Conservation (phyloP, 2,888 invertebrate species). For the Cryptocephalus moraei region DNA sequence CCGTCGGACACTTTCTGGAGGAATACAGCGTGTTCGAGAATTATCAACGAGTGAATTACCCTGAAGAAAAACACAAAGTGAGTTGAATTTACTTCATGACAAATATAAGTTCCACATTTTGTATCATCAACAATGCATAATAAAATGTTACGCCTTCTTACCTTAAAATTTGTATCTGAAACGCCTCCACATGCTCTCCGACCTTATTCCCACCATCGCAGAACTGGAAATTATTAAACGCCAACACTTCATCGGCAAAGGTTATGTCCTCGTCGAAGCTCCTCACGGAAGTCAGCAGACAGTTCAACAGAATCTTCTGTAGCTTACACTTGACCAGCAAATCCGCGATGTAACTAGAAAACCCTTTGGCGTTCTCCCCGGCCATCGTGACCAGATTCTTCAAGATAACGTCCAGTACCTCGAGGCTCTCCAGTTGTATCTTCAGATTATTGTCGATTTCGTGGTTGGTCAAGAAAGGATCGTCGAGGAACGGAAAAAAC, state of each 20-base stretch:
- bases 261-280: slow-evolving; percentile 48
- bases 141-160: slow-evolving; percentile 23
- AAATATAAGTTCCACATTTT: too few species aligned
- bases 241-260: slow-evolving; percentile 64
- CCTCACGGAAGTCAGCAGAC: slow-evolving; percentile 65
- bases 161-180: slow-evolving; percentile 56
- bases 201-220: slow-evolving; percentile 47
- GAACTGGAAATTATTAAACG: slow-evolving; percentile 57
- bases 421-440: slow-evolving; percentile 66
- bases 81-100: background rate
- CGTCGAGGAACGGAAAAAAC: slow-evolving; percentile 63
- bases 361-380: slow-evolving; percentile 64
- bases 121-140: too few species aligned
- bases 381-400: slow-evolving; percentile 64
- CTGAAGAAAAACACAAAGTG: slow-evolving; percentile 30
- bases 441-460: slow-evolving; percentile 67
- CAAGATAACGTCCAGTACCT: slow-evolving; percentile 61
- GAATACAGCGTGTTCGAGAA: slow-evolving; percentile 62
- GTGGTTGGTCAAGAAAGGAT: slow-evolving; percentile 52
- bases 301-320: slow-evolving; percentile 74
- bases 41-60: slow-evolving; percentile 59
- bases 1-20: slow-evolving; percentile 12
- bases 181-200: slow-evolving; percentile 55
- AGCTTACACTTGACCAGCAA: slow-evolving; percentile 66
- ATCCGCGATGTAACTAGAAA: slow-evolving; percentile 68